Percentiles rank a stretch among this genome's conserved stretches.
Evolutionary conservation across 2,888 invertebrate genomes (phyloP).

Genomic region (Malacosoma neustria): DNA sequence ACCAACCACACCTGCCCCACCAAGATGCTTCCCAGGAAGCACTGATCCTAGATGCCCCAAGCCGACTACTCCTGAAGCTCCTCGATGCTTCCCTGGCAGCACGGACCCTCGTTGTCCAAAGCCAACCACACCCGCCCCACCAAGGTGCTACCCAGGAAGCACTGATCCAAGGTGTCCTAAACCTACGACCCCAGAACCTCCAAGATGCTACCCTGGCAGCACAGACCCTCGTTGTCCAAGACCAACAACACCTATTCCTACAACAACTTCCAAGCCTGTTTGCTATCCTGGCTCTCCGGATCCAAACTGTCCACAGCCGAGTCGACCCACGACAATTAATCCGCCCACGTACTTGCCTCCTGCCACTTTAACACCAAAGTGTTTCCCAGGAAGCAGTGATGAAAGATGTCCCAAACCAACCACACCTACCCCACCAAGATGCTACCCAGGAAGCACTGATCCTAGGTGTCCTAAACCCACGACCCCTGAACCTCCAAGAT

Average conservation of each 20-base stretch:
- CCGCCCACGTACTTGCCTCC: slow-evolving; percentile 25
- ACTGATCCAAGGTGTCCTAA: slow-evolving; percentile 37
- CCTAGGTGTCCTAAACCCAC: slow-evolving; percentile 25
- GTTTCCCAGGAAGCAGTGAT: slow-evolving; percentile 10
- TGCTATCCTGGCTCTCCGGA: slow-evolving; percentile 37
- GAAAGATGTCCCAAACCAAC: slow-evolving; percentile 9
- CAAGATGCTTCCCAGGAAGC: slow-evolving; percentile 16
- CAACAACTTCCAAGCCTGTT: slow-evolving; percentile 9
- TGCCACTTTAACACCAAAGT: slow-evolving; percentile 20
- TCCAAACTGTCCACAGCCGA: slow-evolving; percentile 24
- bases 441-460: slow-evolving; percentile 24
- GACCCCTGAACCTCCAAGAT: slow-evolving; percentile 17
- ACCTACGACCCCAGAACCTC: slow-evolving; percentile 22
- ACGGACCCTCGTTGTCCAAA: slow-evolving; percentile 20
- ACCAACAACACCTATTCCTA: slow-evolving; percentile 19
- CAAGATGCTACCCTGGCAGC: slow-evolving; percentile 18
- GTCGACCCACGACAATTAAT: slow-evolving; percentile 22
- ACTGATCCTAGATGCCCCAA: slow-evolving; percentile 26
- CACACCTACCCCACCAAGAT: slow-evolving; percentile 16
- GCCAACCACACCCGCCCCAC: slow-evolving; percentile 28
- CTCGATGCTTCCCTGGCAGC: slow-evolving; percentile 19
- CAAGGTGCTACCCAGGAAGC: slow-evolving; percentile 24
- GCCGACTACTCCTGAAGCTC: slow-evolving; percentile 17
- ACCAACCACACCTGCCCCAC: slow-evolving; percentile 18
- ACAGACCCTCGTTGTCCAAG: slow-evolving; percentile 20